Percentiles rank a stretch among this genome's conserved stretches.
Evolutionary conservation across 2,888 invertebrate species (phyloP).

Genomic region (Lepeophtheirus nordmannii): DNA sequence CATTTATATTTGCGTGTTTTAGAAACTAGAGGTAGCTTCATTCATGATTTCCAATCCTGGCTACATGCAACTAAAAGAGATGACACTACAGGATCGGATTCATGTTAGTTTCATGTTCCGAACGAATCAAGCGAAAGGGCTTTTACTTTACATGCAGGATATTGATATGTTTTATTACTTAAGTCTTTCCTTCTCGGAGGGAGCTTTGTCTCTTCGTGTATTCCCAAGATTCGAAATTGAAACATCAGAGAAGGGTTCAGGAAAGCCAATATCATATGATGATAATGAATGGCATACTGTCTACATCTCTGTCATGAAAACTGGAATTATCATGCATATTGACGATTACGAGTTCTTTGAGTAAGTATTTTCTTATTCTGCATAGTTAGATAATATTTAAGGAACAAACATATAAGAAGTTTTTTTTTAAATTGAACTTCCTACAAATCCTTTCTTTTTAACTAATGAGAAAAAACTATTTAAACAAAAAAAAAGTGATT

Average conservation of each 20-base stretch:
- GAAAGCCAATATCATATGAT: constrained; percentile 44
- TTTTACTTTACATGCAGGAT: constrained; percentile 38
- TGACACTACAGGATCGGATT: constrained; percentile 30
- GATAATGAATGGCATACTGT: constrained; percentile 92
- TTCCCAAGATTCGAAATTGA: constrained; percentile 49
- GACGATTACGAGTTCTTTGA: constrained; percentile 63
- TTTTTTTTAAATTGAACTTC: no score
- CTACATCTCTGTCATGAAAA: constrained; percentile 39
- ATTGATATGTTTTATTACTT: constrained; percentile 38
- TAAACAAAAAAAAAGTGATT: no score
- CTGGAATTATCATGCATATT: constrained; percentile 54
- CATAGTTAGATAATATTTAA: background rate
- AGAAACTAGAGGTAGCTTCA: background rate
- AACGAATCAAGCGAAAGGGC: constrained; percentile 4
- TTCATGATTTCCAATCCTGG: constrained; percentile 38
- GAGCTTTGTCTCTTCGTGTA: constrained; percentile 42
- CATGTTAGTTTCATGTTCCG: constrained; percentile 18
- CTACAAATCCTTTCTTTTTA: no score
- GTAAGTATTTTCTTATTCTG: constrained; percentile 34
- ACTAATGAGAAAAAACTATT: no score
- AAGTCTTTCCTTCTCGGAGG: constrained; percentile 46
- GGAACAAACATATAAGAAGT: no score
- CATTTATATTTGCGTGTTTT: background rate
- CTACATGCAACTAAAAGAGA: constrained; percentile 48
- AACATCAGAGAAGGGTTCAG: constrained; percentile 30